Conservation (phyloP, 92 coral and sea anemone genomes). For the Epizoanthus rinbou region DNA sequence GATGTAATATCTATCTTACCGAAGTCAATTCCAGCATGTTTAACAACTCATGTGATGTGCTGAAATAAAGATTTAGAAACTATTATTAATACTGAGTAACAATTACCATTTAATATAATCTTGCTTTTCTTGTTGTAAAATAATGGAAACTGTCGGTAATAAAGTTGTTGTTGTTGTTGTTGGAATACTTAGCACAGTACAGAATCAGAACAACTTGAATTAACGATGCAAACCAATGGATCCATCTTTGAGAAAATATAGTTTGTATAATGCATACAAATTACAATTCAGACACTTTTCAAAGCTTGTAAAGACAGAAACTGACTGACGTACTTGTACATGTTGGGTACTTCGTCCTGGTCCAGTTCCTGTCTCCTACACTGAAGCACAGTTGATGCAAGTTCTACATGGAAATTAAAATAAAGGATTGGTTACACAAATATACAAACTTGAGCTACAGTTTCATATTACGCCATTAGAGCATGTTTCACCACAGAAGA, state of each 20-base stretch:
- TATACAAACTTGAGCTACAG: too few species aligned
- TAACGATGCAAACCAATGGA: not conserved
- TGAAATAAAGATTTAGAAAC: constrained; percentile 31
- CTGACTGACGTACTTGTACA: constrained; percentile 75
- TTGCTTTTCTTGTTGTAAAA: too few species aligned
- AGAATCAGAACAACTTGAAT: not conserved
- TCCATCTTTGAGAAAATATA: not conserved
- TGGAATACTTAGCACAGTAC: not conserved
- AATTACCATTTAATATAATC: too few species aligned
- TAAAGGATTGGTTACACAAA: not conserved
- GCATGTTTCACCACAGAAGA: too few species aligned
- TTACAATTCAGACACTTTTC: not conserved
- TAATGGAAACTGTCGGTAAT: too few species aligned
- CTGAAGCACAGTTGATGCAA: constrained; percentile 84
- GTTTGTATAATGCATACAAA: not conserved
- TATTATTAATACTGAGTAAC: too few species aligned
- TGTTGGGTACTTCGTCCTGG: constrained; percentile 87
- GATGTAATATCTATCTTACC: constrained; percentile 66
- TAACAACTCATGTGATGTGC: constrained; percentile 83
- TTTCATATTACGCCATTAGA: too few species aligned
- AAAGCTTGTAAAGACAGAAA: not conserved
- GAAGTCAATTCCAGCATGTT: constrained; percentile 85
- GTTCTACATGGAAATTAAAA: constrained; percentile 53
- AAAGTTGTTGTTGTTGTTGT: too few species aligned
- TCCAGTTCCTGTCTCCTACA: constrained; percentile 73